Base-by-base conservation (phyloP, 92 coral and sea anemone genomes). In the Phymanthus crucifer region DNA sequence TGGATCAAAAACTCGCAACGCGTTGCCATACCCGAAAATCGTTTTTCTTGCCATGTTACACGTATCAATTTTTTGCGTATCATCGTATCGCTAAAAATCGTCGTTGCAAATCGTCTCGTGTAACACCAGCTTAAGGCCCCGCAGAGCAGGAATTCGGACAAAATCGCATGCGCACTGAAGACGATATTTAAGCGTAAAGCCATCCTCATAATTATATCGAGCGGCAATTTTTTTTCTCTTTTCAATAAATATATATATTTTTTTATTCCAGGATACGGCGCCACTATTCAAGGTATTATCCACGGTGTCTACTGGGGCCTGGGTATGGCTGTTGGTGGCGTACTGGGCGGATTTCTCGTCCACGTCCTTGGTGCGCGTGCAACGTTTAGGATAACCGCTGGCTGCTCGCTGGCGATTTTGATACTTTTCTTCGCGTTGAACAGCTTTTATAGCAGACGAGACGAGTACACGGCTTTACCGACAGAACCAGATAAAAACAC, bases 231-330 rank as follows among this genome's bases (percentile, higher is more conserved):
- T 9, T 17, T 45, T 45, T 1, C 10, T 17, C 1, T 18, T 67
- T 24, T 54, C 64, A 14, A 54, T 2, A 45, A 45, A 40, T 35
- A 40, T 14, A 6, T 21, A 9, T 32, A 7, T 52, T 14, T 32
- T 68, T 74, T 50, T 52, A 78, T 32, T 35, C 57, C 85, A 92
- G 97, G 92, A 32, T 90, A 84, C 69, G 87, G 90, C 27, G 97
- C 97, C 4, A 92, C 97, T 17, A 83, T 92, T 66, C 97, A 90
- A 73, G 97, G 97, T 27, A 92, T 92, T 77, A 90, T 92, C 56
- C 97, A 92, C 81, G 97, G 97, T 13, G 97, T 88, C 64, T 92
- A 92, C 89, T 92, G 97, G 97, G 97, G 97, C 56, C 90, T 92
- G 65, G 97, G 97, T 6, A 90, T 92, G 91, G 97, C 97, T 24